Evolutionary conservation across 2,888 invertebrate species (phyloP), one percentile per base, ranked within the genome.

Genomic region (Muscina levida): DNA sequence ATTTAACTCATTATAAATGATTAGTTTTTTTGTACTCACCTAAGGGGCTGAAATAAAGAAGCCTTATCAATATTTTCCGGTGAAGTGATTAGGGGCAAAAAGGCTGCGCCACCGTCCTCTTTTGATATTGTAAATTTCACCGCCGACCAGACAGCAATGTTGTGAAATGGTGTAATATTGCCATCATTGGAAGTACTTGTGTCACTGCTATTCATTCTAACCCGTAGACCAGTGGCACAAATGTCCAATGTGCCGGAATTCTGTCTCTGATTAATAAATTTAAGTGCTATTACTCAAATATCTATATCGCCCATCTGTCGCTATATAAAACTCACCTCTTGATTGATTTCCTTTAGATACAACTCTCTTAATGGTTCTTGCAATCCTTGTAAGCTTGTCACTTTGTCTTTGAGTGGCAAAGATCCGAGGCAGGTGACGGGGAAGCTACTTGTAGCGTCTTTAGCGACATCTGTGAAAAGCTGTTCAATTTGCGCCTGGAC

Each of bases 141-240:
- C 0, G 97, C 97, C 17, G 97, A 97, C 97, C 97, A 97, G 1
- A 97, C 97, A 1, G 97, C 97, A 89, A 97, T 97, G 57, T 96
- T 95, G 19, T 97, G 95, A 87, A 97, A 97, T 1, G 97, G 95
- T 87, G 97, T 97, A 70, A 95, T 89, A 86, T 93, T 85, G 10
- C 84, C 79, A 17, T 89, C 87, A 37, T 48, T 77, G 2, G 62
- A 42, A n/a, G 39, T 2, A 39, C 53, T 75, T 10, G 48, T 22
- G 56, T 26, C 72, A 17, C 67, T 75, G 19, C 44, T 93, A 92
- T 26, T 93, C 11, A 92, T 93, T 87, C 93, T 92, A n/a, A 95
- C 94, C 89, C 94, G 93, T n/a, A 96, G 91, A 19, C 96, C 96
- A 70, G 92, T 87, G 39, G 89, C 87, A 82, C 91, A 90, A 53